Evolutionary conservation across 2,888 invertebrate species (phyloP).

Genomic region (Orchesellides sinensis): DNA sequence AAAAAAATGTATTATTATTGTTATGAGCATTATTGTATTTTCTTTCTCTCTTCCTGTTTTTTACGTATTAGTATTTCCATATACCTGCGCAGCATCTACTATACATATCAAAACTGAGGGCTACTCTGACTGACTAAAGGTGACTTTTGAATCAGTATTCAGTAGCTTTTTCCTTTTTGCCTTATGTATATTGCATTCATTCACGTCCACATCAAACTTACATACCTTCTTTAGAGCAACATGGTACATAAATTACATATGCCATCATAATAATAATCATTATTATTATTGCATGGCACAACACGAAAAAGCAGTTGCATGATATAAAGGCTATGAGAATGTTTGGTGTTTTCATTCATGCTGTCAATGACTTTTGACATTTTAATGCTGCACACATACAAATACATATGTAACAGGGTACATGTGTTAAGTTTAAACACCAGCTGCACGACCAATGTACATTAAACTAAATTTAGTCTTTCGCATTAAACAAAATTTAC

Average conservation of each 20-base stretch:
- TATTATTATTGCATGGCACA: slow-evolving; percentile 8
- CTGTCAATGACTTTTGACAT: slow-evolving; percentile 58
- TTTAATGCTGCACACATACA: slow-evolving; percentile 29
- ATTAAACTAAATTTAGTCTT: background rate
- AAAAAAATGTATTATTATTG: slow-evolving; percentile 25
- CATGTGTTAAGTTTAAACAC: too few species aligned
- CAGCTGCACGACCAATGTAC: background rate
- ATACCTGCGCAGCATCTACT: background rate
- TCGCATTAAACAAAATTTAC: background rate
- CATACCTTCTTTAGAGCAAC: slow-evolving; percentile 13
- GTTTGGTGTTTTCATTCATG: background rate
- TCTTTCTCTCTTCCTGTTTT: slow-evolving; percentile 25
- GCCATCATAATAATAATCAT: slow-evolving; percentile 17
- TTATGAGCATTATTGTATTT: slow-evolving; percentile 45
- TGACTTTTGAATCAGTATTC: background rate
- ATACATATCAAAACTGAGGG: background rate
- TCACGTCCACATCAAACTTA: too few species aligned
- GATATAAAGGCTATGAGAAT: background rate
- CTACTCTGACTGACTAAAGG: background rate
- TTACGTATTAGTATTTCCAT: background rate
- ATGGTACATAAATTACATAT: slow-evolving; percentile 11
- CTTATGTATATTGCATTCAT: slow-evolving; percentile 19
- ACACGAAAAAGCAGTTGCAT: background rate
- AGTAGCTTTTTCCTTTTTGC: background rate
- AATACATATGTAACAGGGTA: background rate